These are phyloP conservation scores for Andricus quercusramuli DNA, from an alignment of 2,888 invertebrate genomes.

Conservation along the genomic window DNA sequence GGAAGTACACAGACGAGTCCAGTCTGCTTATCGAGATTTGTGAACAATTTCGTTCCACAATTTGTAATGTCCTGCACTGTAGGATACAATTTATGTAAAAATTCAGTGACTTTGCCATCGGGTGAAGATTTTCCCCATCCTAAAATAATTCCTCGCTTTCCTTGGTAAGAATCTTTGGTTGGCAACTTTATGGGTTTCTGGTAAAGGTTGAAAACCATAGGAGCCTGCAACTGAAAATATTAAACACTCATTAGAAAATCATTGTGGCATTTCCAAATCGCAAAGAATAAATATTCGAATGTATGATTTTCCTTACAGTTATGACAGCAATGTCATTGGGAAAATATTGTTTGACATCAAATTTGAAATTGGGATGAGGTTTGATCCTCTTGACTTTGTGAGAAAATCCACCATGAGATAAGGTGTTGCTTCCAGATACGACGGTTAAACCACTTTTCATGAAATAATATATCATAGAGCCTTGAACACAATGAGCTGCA, in stretches of 20 bases:
- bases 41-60: neutral
- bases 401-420: conserved; percentile 3
- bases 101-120: neutral
- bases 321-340: conserved; percentile 45
- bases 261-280: neutral
- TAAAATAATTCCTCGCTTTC: neutral
- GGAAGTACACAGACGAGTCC: neutral
- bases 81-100: neutral
- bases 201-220: neutral
- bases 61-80: neutral
- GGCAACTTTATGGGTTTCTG: neutral
- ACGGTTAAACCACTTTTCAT: conserved; percentile 45
- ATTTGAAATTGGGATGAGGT: neutral
- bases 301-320: neutral
- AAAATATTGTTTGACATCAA: neutral
- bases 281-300: no score
- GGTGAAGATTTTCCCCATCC: neutral
- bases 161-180: neutral
- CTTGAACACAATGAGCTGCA: conserved; percentile 58
- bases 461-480: neutral
- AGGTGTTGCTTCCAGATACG: conserved; percentile 47
- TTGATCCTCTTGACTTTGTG: neutral
- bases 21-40: neutral
- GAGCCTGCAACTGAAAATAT: neutral
- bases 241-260: neutral